Base-by-base conservation (phyloP, 1,140 invertebrate species). In the Brachionus sp. region DNA sequence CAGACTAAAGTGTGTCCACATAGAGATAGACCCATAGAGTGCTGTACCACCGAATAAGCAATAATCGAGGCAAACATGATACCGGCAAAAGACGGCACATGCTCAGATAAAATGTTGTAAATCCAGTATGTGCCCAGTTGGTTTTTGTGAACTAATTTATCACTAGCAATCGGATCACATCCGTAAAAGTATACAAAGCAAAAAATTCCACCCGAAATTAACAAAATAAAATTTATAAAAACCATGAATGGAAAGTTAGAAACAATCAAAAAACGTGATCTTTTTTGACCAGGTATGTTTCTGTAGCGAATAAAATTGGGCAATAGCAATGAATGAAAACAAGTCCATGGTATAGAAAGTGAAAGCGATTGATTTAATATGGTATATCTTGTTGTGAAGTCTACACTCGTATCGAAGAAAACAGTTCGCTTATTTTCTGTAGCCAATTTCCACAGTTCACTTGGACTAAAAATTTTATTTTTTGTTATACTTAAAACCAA, bases 291-390 rank as follows among this genome's bases (percentile, higher is more conserved):
- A 46, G 70, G 70, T 44, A 75, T 75, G 29, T 44, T 46, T 75
- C 70, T 75, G 39, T 75, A 75, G 13, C 70, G 70, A 25, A 75
- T 75, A 75, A 75, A 75, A 46, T 75, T 75, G 19, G 70, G 70
- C 19, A 75, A 25, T 10, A 75, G 44, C 19, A 75, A 46, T 25
- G 70, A 75, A 75, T 75, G 70, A 13, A 75, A 42, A 50, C 70
- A 75, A 25, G 70, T 75, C 70, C 70, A 75, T 75, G 70, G 70
- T 10, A 75, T 75, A 12, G 70, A 75, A 25, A 75, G 39, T 25
- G 70, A 75, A 42, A 75, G 25, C 5, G 25, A 23, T 33, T 75
- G 70, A 75, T 75, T 75, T 46, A 75, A 29, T 25, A 75, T 75
- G 29, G 70, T 75, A 19, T 75, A 75, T 75, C 70, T 25, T 1